phyloP scores from a whole-genome alignment of 2,797 vertebrate species.

The Pseudochaenichthys georgianus region DNA sequence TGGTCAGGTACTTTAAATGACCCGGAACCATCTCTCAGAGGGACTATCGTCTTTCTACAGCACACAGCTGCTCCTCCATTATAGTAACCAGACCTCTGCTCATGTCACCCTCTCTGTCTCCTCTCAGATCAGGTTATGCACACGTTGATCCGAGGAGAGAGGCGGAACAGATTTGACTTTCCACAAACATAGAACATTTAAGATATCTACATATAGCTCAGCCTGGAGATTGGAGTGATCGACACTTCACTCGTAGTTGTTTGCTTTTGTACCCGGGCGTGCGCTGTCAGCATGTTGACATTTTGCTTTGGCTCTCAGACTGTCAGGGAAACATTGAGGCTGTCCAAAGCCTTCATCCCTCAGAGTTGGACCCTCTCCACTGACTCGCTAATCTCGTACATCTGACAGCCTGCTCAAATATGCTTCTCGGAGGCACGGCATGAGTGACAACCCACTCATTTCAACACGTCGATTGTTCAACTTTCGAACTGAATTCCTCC shows the following conservation, averaged over 20 bases:
- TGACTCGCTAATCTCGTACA: constrained; percentile 71
- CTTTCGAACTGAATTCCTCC: constrained; percentile 31
- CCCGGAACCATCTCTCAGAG: constrained; percentile 30
- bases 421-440: constrained; percentile 48
- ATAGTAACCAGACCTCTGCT: constrained; percentile 48
- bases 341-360: constrained; percentile 46
- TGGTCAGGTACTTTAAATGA: constrained; percentile 32
- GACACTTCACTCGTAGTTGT: constrained; percentile 1
- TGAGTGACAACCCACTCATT: constrained; percentile 47
- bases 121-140: constrained; percentile 13
- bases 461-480: constrained; percentile 43
- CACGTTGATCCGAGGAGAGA: not conserved
- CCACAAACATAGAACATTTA: not conserved
- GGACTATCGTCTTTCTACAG: constrained; percentile 48
- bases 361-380: constrained; percentile 57
- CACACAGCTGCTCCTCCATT: constrained; percentile 28
- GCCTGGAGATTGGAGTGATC: not conserved
- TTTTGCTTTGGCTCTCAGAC: constrained; percentile 44
- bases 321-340: constrained; percentile 41
- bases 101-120: constrained; percentile 49
- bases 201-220: not conserved
- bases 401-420: constrained; percentile 70
- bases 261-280: not conserved
- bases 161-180: not conserved
- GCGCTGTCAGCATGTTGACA: constrained; percentile 35